A percentile compares a stretch with the other conserved stretches of the same genome.
Conservation (phyloP, 2,888 invertebrate genomes). For the Agrilus cyanescens region DNA sequence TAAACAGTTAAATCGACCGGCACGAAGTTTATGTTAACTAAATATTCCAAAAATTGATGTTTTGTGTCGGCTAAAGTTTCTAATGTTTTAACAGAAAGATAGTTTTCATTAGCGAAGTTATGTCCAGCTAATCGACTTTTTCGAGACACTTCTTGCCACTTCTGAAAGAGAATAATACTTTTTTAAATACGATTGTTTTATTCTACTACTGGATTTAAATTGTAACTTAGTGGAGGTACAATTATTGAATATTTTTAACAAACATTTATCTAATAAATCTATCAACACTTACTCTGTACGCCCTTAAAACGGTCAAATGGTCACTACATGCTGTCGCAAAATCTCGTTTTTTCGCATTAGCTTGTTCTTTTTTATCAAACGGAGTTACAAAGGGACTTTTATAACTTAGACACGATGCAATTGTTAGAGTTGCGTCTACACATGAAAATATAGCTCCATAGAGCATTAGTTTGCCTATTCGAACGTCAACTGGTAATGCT, state of each 20-base stretch:
- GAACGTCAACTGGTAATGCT: constrained; percentile 78
- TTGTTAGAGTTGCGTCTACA: constrained; percentile 82
- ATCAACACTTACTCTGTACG: constrained; percentile 56
- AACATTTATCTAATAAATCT: background rate
- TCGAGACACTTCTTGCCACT: constrained; percentile 64
- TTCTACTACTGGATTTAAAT: background rate
- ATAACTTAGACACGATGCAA: constrained; percentile 73
- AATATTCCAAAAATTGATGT: constrained; percentile 61
- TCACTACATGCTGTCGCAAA: constrained; percentile 76
- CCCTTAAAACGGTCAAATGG: constrained; percentile 74
- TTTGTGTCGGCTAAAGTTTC: constrained; percentile 80
- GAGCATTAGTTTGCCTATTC: constrained; percentile 85
- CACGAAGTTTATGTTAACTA: constrained; percentile 70
- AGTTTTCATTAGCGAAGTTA: constrained; percentile 74
- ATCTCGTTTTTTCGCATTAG: constrained; percentile 58
- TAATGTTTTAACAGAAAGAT: constrained; percentile 68
- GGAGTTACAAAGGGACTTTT: constrained; percentile 70
- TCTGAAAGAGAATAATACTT: constrained; percentile 36
- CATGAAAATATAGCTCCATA: constrained; percentile 88
- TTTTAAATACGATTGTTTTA: background rate
- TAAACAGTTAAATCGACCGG: constrained; percentile 50
- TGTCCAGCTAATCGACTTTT: constrained; percentile 59
- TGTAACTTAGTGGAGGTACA: background rate
- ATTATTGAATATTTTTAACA: background rate
- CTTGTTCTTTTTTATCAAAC: constrained; percentile 58